Evolutionary conservation across 2,113 vertebrate species (phyloP), one percentile per base, ranked within the genome.

Genomic region (Osmerus mordax): DNA sequence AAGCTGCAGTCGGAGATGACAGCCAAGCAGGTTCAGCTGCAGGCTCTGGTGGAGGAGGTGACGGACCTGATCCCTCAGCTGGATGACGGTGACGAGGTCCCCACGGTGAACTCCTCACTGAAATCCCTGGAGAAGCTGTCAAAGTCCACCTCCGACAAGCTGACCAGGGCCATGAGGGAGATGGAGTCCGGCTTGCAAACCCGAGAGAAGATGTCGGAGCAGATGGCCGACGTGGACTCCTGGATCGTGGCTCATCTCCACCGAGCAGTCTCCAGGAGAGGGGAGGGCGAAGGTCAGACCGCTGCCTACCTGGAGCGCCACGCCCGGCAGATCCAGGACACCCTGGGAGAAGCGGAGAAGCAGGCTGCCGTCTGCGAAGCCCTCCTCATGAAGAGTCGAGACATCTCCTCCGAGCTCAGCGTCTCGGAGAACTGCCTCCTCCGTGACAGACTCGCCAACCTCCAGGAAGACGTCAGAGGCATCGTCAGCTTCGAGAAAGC

Each of bases 181-280:
- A 82, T 94, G 2, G 93, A 96, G 85, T 88, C 87, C 0, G 91
- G 93, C 25, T 84, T 96, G 81, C 92, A 94, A 83, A 92, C 92
- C 55, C 93, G 95, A 67, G 91, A 92, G 59, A 92, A 88, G 62
- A 85, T 97, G 75, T 90, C 87, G 41, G 89, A 90, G 72, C 84
- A 94, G 77, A 78, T 95, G 25, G 90, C 89, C 11, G 91, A 93
- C 51, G 75, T 94, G 70, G 93, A 95, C 71, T 86, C 87, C 62
- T 93, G 89, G 75, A 91, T 96, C 36, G 67, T 83, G 56, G 73
- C 79, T 29, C 85, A 90, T 32, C 72, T 91, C 21, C 78, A 79
- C 32, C 73, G 71, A 71, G 84, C 86, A 77, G 89, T 73, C 3
- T 18, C 75, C 77, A 73, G 72, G 78, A 55, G 76, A 41, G 70